Base-by-base conservation (phyloP, 2,888 invertebrate genomes). In the Stenodema calcarata region DNA sequence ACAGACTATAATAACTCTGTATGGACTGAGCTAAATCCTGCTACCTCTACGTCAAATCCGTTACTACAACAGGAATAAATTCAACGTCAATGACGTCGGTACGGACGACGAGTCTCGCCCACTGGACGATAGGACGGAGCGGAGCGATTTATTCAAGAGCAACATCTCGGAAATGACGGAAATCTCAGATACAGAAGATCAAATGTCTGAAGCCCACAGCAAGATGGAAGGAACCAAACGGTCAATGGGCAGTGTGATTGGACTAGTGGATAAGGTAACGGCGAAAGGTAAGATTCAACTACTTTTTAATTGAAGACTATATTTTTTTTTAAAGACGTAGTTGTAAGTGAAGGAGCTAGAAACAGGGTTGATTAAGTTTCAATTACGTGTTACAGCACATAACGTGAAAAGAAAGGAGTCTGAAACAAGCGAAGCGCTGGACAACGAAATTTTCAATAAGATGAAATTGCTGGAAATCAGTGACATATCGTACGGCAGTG, bases 241-340 rank as follows among this genome's bases (percentile, higher is more conserved):
- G 44, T 84, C 84, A 14, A n/a, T 84, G 27, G 44, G 73, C 1
- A 44, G 73, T 28, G 75, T 84, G 11, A 84, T 84, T 1, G 73
- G 84, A 23, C 75, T 84, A 4, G 84, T 73, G 2, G 84, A 84
- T 35, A 75, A 84, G 73, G 84, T 84, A 23, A 84, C 84, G 0
- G 11, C 28, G 0, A 84, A 84, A 84, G 84, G 84, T 84, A 30
- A 42, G 1, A 62, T 18, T 6, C 42, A 42, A 6, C 42, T 9
- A 42, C 11, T 6, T 9, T 14, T 47, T 16, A 4, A 12, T 14
- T 47, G 12, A 47, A 47, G 12, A 47, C 47, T 47, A 14, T 11
- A 42, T 42, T 11, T n/a, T n/a, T n/a, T n/a, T n/a, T n/a, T n/a
- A n/a, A n/a, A n/a, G n/a, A n/a, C n/a, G n/a, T n/a, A n/a, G n/a